These are phyloP conservation scores for Serilophus lunatus DNA, from an alignment of 2,113 vertebrate genomes.

Conservation along the genomic window DNA sequence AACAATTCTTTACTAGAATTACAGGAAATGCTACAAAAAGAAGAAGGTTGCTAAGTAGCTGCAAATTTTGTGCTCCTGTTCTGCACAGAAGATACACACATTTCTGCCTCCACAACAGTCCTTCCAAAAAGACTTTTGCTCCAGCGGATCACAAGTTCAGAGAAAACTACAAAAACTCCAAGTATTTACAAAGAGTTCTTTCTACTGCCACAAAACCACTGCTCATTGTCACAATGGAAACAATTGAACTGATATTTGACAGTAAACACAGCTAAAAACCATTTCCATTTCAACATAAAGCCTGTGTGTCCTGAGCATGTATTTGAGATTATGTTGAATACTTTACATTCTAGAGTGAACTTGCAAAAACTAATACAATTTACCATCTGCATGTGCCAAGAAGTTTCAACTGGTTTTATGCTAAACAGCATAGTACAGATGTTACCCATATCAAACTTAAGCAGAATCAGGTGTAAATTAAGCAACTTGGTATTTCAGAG, in stretches of 20 bases:
- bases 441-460: neutral
- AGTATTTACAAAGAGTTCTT: neutral
- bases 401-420: too few species aligned
- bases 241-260: neutral
- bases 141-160: neutral
- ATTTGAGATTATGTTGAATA: neutral
- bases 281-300: neutral
- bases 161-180: neutral
- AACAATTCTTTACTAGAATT: neutral
- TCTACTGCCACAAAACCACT: neutral
- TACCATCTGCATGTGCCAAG: neutral
- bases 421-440: neutral
- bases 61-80: neutral
- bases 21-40: neutral
- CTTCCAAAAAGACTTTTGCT: neutral
- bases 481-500: neutral
- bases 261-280: neutral
- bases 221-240: neutral
- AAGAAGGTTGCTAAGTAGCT: neutral
- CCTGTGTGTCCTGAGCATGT: neutral
- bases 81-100: neutral
- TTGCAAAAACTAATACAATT: neutral
- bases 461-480: neutral
- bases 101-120: rapidly evolving
- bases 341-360: neutral